Evolutionary conservation across 2,888 invertebrate species (phyloP), one percentile per base, ranked within the genome.

Genomic region (Anagyrus pseudococci): DNA sequence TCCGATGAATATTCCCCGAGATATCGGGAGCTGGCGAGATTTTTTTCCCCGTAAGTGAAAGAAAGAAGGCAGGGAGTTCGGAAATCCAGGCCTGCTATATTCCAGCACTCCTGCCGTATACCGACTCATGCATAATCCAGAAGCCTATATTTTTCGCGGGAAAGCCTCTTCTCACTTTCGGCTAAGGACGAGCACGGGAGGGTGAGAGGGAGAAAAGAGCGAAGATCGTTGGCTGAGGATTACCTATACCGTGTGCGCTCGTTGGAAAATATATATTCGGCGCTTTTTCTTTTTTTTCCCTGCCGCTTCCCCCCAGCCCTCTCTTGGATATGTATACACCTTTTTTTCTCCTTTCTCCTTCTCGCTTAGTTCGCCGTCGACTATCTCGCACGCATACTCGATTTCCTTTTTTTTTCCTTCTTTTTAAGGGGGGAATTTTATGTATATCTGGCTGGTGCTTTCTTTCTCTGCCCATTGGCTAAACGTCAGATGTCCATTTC

Each of bases 121-220:
- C 57, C 59, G 48, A 57, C 69, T 72, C 71, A 70, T 72, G 68
- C 71, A 72, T 72, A 72, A 72, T 72, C 72, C 69, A 71, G 58
- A 41, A 69, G 69, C 67, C 69, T 68, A 66, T 69, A 69, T 66
- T 64, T 67, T 58, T 52, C 54, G 50, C 52, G 54, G 58, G 44
- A 64, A 64, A 59, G 64, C 64, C 61, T 53, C 50, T 58, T 25
- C 41, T 54, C 46, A n/a, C n/a, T n/a, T 62, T 49, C 43, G 40
- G 26, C 50, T 23, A 50, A 19, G 17, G 40, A 41, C 22, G 26
- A 26, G 44, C 59, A 6, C 19, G 58, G 50, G 61, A 40, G 47
- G 25, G 17, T 22, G 40, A 40, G 13, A 23, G 8, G 8, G 29
- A n/a, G 17, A 23, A n/a, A 25, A 47, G 19, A 15, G 10, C 44